Evolutionary conservation across 2,113 vertebrate genomes (phyloP).

Genomic region (Eira barbara): DNA sequence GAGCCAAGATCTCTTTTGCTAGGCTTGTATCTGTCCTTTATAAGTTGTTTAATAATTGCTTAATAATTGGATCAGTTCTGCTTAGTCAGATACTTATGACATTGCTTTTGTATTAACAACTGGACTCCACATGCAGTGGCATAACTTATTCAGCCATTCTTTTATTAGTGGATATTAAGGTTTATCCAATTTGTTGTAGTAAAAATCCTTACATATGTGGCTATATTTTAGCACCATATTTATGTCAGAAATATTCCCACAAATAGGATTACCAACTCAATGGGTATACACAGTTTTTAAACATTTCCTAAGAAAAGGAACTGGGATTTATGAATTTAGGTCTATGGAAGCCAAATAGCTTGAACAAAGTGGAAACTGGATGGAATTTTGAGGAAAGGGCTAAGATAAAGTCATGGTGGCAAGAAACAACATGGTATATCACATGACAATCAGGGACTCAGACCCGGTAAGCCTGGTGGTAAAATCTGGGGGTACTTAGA

Average conservation of each 20-base stretch:
- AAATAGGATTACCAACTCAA: neutral
- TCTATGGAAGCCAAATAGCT: neutral
- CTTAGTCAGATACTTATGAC: neutral
- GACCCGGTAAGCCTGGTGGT: neutral
- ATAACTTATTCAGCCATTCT: neutral
- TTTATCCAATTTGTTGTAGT: neutral
- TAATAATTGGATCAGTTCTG: neutral
- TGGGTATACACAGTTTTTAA: neutral
- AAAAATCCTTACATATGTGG: neutral
- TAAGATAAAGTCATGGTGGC: neutral
- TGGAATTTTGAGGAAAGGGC: neutral
- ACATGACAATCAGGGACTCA: neutral
- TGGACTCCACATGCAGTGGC: neutral
- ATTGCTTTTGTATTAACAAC: neutral
- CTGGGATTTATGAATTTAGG: neutral
- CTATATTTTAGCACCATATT: neutral
- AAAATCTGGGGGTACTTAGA: neutral
- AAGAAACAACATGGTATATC: neutral
- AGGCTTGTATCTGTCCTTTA: neutral
- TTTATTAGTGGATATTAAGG: neutral
- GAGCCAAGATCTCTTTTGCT: neutral
- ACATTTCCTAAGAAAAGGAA: neutral
- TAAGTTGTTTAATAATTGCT: neutral
- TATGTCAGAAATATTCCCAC: neutral
- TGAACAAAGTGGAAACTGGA: neutral